Conservation (phyloP, 2,888 invertebrate genomes). For the Sinelater perroti region DNA sequence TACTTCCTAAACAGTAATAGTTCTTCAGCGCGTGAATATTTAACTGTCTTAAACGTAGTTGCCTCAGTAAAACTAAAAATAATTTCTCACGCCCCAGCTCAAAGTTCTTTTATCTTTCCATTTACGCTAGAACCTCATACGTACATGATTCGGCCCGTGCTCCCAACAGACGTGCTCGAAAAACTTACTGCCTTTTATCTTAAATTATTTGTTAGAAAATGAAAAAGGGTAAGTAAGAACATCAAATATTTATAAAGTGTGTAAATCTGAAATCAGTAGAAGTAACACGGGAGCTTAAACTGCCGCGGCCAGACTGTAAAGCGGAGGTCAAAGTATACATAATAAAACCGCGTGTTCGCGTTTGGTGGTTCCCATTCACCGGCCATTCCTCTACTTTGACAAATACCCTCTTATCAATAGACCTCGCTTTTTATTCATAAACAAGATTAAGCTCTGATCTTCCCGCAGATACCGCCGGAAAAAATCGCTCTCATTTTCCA, state of each 20-base stretch:
- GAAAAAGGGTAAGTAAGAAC: constrained; percentile 41
- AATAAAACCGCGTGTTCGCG: constrained; percentile 41
- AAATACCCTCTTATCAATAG: constrained; percentile 32
- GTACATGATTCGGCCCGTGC: constrained; percentile 6
- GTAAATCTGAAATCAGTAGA: constrained; percentile 47
- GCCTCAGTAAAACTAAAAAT: too few relatives aligned
- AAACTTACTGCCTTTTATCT: constrained; percentile 35
- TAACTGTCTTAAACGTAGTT: too few relatives aligned
- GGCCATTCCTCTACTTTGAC: constrained; percentile 31
- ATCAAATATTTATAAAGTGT: constrained; percentile 48
- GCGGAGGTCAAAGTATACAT: constrained; percentile 46
- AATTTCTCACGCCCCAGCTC: too few relatives aligned
- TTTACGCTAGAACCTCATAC: too few relatives aligned
- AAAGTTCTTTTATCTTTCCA: too few relatives aligned
- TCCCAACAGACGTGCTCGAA: constrained; percentile 24
- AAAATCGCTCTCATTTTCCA: too few relatives aligned
- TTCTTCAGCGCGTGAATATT: too few relatives aligned
- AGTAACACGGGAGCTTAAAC: constrained; percentile 47
- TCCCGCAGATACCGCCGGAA: too few relatives aligned
- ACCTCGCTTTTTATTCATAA: constrained; percentile 20
- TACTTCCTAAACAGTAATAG: too few relatives aligned
- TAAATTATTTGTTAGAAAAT: constrained; percentile 37
- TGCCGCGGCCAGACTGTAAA: constrained; percentile 41
- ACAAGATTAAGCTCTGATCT: not conserved
- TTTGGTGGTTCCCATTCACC: constrained; percentile 24